Conservation (phyloP, 2,888 invertebrate genomes). For the Eupithecia subfuscata region DNA sequence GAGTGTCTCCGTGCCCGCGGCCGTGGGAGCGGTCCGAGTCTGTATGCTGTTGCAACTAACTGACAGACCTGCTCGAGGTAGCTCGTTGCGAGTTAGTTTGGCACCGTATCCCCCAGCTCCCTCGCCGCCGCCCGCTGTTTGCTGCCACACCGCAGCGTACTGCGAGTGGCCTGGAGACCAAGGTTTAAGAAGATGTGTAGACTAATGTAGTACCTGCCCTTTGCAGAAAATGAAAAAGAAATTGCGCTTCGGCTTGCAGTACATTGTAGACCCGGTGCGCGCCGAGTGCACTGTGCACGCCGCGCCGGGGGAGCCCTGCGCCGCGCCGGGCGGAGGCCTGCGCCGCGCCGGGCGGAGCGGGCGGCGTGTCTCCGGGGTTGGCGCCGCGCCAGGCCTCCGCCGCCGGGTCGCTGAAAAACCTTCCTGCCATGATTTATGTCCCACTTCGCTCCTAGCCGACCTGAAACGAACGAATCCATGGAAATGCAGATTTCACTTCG, state of each 20-base stretch:
- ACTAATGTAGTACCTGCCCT: no score
- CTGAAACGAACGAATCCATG: constrained; percentile 24
- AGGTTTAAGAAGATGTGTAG: no score
- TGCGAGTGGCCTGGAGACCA: no score
- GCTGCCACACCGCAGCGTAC: no score
- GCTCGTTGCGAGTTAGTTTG: not conserved
- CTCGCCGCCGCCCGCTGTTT: not conserved
- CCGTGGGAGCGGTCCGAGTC: not conserved
- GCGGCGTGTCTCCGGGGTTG: constrained; percentile 6
- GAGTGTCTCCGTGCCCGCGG: no score
- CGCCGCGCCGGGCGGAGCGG: not conserved
- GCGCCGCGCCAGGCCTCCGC: constrained; percentile 27
- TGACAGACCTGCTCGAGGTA: not conserved
- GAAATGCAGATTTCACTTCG: constrained; percentile 41
- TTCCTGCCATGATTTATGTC: constrained; percentile 29
- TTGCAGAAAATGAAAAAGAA: no score
- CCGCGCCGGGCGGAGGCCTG: not conserved
- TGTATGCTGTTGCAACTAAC: not conserved
- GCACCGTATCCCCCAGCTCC: not conserved
- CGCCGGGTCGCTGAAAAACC: constrained; percentile 5
- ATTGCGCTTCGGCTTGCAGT: no score
- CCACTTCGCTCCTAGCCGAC: constrained; percentile 26
- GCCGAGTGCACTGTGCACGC: no score
- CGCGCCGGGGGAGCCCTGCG: not conserved
- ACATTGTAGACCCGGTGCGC: no score